Evolutionary conservation across 2,888 invertebrate genomes (phyloP), one percentile per base, ranked within the genome.

Genomic region (Drosophila infuscata): DNA sequence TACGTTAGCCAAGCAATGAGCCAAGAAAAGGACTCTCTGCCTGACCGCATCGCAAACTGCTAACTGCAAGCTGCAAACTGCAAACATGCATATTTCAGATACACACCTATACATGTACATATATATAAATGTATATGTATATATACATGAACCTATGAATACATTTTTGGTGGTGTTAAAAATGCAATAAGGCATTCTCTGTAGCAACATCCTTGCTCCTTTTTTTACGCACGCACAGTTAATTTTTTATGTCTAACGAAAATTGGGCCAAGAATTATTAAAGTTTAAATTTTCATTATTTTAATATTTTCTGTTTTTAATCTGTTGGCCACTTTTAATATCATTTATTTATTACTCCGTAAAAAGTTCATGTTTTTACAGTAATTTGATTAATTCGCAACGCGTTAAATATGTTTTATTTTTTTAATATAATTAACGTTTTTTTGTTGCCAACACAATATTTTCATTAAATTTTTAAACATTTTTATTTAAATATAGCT

Each of bases 191-290:
- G 29, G 57, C 62, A 77, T 69, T 61, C 56, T 12, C n/a, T 6
- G 48, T 8, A 35, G 20, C 41, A 20, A 36, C 30, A 43, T 74
- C 48, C 62, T 63, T 41, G 58, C 33, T 56, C n/a, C 38, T 48
- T 51, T 51, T 62, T 64, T 30, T 46, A 54, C 58, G 35, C 56
- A 80, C 71, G 72, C 69, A 75, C 76, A 66, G 67, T 70, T 74
- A 71, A 83, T 83, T 83, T 76, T 78, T 71, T 70, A 68, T 68
- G 68, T 67, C 49, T 56, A 60, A 72, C 48, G 61, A 58, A 74
- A 74, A 71, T 62, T 73, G 68, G 52, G 52, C 41, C 58, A 60
- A 71, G 77, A 83, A 74, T 83, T 83, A 80, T 48, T 69, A 70
- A 73, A 76, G 65, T 41, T 29, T 17, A 6, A 35, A 25, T 30